A percentile compares a stretch with the other conserved stretches of the same genome.
Evolutionary conservation across 2,888 invertebrate species (phyloP).

Genomic region (Pseudococcus viburni): DNA sequence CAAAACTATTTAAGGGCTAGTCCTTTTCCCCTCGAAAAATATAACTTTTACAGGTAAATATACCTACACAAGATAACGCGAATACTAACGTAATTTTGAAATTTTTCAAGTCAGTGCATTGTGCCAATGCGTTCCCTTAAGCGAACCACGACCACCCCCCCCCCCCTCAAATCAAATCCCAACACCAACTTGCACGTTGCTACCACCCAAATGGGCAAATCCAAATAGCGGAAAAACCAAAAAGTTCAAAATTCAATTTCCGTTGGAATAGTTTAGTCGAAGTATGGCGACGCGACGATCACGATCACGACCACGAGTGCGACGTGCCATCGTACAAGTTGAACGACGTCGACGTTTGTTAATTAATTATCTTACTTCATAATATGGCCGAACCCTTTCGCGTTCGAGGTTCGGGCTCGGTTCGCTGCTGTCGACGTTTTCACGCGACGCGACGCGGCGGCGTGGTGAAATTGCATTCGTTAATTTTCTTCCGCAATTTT

Average conservation of each 20-base stretch:
- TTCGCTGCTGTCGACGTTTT: slow-evolving; percentile 2
- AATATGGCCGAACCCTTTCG: neutral
- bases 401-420: neutral
- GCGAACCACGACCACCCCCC: too few species aligned
- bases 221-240: neutral
- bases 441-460: neutral
- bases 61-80: too few species aligned
- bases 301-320: neutral
- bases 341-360: neutral
- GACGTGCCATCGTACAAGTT: neutral
- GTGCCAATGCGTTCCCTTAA: too few species aligned
- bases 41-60: too few species aligned
- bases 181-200: neutral
- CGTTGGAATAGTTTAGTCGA: neutral
- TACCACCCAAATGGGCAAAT: neutral
- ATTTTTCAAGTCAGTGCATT: neutral
- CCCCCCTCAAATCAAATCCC: neutral
- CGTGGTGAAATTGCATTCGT: neutral
- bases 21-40: too few species aligned
- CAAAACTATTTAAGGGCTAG: too few species aligned
- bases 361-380: neutral
- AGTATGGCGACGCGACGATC: neutral
- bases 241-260: neutral
- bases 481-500: slow-evolving; percentile 49
- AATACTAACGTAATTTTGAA: neutral